Evolutionary conservation across 2,797 vertebrate species (phyloP).

Genomic region (Pseudochaenichthys georgianus): DNA sequence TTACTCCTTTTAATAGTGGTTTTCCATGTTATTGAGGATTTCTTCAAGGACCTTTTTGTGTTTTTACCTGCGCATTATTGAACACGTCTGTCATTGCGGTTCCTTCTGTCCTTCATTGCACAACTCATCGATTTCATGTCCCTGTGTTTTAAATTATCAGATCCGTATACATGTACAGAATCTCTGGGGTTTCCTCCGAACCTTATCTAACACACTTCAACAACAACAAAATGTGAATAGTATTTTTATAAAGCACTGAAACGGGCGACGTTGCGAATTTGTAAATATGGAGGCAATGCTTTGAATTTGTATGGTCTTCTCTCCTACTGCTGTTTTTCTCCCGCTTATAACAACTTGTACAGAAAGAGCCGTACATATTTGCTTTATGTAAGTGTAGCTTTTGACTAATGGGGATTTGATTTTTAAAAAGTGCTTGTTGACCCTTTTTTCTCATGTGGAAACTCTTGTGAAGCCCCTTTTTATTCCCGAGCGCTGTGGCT

Average conservation of each 20-base stretch:
- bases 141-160: slow-evolving; percentile 50
- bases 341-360: slow-evolving; percentile 82
- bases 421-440: slow-evolving; percentile 79
- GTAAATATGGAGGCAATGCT: slow-evolving; percentile 90
- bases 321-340: slow-evolving; percentile 82
- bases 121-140: slow-evolving; percentile 56
- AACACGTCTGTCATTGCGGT: slow-evolving; percentile 30
- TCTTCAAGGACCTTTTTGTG: slow-evolving; percentile 31
- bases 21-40: slow-evolving; percentile 40
- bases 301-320: slow-evolving; percentile 82
- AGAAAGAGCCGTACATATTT: slow-evolving; percentile 81
- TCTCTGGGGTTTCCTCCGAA: slow-evolving; percentile 69
- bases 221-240: slow-evolving; percentile 96
- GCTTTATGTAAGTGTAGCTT: slow-evolving; percentile 90
- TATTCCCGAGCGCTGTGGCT: slow-evolving; percentile 85
- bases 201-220: slow-evolving; percentile 85
- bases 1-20: slow-evolving; percentile 40
- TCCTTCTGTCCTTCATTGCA: slow-evolving; percentile 60
- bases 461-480: slow-evolving; percentile 16
- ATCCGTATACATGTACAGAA: slow-evolving; percentile 78
- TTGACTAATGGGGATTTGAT: slow-evolving; percentile 83
- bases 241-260: slow-evolving; percentile 99
- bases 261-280: slow-evolving; percentile 88
- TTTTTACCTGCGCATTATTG: slow-evolving; percentile 48
- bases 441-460: slow-evolving; percentile 54